Conservation (phyloP, 2,888 invertebrate genomes). For the Strigamia transsilvanica region DNA sequence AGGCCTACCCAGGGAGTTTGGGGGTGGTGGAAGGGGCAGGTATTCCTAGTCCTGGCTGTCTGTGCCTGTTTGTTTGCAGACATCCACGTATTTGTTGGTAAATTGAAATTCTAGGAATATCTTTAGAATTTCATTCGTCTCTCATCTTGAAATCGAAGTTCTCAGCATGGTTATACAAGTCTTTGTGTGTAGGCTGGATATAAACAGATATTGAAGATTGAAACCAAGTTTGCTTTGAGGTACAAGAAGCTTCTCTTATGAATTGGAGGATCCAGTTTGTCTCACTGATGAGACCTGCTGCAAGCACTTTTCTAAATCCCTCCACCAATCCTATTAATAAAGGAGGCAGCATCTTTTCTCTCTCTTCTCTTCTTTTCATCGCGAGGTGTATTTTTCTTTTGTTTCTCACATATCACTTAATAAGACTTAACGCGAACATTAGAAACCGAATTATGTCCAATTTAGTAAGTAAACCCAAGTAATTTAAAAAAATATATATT, state of each 20-base stretch:
- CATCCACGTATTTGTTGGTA: too few relatives aligned
- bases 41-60: too few relatives aligned
- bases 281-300: constrained; percentile 30
- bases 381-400: neutral
- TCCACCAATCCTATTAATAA: constrained; percentile 30
- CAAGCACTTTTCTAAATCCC: constrained; percentile 20
- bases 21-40: too few relatives aligned
- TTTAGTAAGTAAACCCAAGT: neutral
- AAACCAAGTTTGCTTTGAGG: constrained; percentile 10
- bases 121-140: neutral
- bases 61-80: too few relatives aligned
- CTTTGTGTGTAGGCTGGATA: neutral
- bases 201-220: constrained; percentile 30
- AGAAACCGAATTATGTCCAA: constrained; percentile 5
- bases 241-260: constrained; percentile 11
- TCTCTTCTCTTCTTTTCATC: neutral
- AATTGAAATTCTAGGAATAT: too few relatives aligned
- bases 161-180: neutral
- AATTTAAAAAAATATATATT: neutral
- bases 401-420: neutral
- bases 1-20: too few relatives aligned
- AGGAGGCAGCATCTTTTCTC: neutral
- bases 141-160: neutral
- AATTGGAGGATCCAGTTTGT: constrained; percentile 30
- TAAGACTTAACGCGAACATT: neutral